Evolutionary conservation across 2,113 vertebrate genomes (phyloP).

Genomic region (Ariopsis seemanni): DNA sequence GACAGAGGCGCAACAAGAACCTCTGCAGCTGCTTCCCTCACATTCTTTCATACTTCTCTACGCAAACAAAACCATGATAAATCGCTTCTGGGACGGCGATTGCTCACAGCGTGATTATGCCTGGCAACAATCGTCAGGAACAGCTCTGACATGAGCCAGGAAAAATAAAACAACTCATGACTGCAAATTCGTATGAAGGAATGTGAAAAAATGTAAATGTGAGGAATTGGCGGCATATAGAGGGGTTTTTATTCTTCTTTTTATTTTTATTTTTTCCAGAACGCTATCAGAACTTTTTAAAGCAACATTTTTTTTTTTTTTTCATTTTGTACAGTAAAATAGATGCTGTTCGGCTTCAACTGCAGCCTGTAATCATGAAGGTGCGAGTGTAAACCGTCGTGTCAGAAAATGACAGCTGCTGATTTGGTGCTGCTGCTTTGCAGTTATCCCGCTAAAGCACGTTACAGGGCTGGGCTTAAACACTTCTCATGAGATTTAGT

Average conservation of each 20-base stretch:
- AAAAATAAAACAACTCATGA: slow-evolving; percentile 10
- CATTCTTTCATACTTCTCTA: slow-evolving; percentile 30
- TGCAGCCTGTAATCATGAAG: not conserved
- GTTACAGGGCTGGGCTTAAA: not conserved
- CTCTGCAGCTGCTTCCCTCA: slow-evolving; percentile 48
- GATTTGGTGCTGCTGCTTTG: not conserved
- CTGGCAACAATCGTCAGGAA: slow-evolving; percentile 24
- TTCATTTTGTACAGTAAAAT: not conserved
- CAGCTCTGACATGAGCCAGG: not conserved
- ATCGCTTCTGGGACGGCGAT: slow-evolving; percentile 46
- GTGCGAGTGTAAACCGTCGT: not conserved
- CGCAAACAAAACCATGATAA: slow-evolving; percentile 63
- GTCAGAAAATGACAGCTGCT: not conserved
- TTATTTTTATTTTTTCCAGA: not conserved
- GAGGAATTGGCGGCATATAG: not conserved
- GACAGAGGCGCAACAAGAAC: slow-evolving; percentile 52
- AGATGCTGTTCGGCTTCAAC: not conserved
- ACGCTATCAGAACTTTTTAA: not conserved
- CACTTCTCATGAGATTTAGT: not conserved
- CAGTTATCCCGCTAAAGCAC: not conserved
- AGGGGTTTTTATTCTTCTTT: not conserved
- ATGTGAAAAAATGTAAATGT: not conserved
- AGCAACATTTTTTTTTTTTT: not conserved
- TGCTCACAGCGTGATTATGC: slow-evolving; percentile 39
- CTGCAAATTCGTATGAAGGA: not conserved